Conservation (phyloP, 2,113 vertebrate genomes). For the Chloebia gouldiae region DNA sequence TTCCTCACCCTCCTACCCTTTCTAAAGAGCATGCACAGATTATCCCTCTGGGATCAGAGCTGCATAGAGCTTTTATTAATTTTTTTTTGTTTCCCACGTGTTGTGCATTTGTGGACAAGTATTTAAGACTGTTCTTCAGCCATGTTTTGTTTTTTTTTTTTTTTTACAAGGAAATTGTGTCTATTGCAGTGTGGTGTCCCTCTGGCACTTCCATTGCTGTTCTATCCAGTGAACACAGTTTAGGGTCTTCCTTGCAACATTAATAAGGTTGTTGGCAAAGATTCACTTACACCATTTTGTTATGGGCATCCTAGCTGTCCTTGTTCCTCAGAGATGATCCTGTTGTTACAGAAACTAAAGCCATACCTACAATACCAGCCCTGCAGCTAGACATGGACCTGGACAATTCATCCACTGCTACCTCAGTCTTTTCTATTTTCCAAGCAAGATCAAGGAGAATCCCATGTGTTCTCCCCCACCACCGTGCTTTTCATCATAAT, state of each 20-base stretch:
- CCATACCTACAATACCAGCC: background rate
- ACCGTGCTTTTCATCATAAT: background rate
- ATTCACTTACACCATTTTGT: background rate
- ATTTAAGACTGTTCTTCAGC: background rate
- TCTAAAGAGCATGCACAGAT: background rate
- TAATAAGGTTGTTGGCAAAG: background rate
- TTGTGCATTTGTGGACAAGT: background rate
- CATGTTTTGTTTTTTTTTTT: background rate
- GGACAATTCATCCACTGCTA: background rate
- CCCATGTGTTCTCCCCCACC: background rate
- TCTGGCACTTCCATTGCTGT: rapidly evolving
- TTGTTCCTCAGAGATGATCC: background rate
- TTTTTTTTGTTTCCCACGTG: background rate
- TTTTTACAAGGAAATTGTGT: background rate
- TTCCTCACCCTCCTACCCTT: background rate
- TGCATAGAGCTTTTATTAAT: background rate
- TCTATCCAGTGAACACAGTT: background rate
- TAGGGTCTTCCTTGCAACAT: background rate
- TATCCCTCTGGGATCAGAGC: background rate
- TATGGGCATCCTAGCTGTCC: background rate
- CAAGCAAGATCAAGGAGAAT: background rate
- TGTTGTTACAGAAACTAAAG: background rate
- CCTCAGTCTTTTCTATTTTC: background rate
- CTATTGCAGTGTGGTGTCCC: background rate
- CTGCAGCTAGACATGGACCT: background rate